phyloP scores from a whole-genome alignment of 1,140 invertebrate species.

The Neoseiulus cucumeris region DNA sequence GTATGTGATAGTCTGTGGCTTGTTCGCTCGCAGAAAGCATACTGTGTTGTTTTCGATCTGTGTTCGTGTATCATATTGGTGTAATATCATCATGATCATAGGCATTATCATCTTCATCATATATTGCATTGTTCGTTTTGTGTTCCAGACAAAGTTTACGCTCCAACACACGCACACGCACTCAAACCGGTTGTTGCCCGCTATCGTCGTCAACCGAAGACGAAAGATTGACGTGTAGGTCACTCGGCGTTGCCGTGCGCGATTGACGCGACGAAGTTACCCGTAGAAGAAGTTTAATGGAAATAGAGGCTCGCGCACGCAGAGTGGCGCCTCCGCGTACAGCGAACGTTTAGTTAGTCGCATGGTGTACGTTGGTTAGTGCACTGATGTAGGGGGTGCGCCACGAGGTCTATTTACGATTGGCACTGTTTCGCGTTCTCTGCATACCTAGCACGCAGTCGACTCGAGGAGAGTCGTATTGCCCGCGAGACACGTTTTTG shows the following conservation, averaged over 20 bases:
- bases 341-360: too few relatives aligned
- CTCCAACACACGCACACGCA: not conserved
- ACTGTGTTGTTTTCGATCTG: not conserved
- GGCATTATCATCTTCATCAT: not conserved
- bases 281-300: not conserved
- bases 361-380: too few relatives aligned
- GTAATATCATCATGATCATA: not conserved
- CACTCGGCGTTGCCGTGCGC: not conserved
- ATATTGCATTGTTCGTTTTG: conserved; percentile 10
- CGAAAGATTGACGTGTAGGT: not conserved
- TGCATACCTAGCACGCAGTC: too few relatives aligned
- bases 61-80: not conserved
- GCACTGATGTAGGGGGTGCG: too few relatives aligned
- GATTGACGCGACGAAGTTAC: too few relatives aligned
- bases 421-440: too few relatives aligned
- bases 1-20: not conserved
- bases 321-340: not conserved
- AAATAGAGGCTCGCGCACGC: not conserved
- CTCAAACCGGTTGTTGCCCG: not conserved
- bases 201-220: not conserved
- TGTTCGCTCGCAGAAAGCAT: not conserved
- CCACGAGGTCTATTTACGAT: too few relatives aligned
- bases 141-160: not conserved
- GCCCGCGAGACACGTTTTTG: too few relatives aligned
- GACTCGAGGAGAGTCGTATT: too few relatives aligned